Conservation (phyloP, 2,113 vertebrate species). For the Xiphorhynchus elegans region DNA sequence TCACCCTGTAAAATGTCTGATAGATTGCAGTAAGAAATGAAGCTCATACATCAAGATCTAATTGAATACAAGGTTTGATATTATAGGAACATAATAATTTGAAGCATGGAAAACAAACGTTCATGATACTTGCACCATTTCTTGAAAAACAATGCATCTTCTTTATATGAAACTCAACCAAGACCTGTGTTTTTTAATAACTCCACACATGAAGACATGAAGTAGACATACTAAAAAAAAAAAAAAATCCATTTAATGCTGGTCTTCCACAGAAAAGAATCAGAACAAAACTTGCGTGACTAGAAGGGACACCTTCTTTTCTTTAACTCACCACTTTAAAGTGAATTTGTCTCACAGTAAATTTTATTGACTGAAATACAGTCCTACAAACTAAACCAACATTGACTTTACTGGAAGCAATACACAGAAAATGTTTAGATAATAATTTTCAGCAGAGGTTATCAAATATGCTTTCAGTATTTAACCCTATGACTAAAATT, state of each 20-base stretch:
- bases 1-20: neutral
- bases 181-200: neutral
- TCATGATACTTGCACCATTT: neutral
- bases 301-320: neutral
- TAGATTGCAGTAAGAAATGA: slow-evolving; percentile 34
- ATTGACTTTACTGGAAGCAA: neutral
- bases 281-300: neutral
- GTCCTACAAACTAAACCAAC: neutral
- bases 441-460: neutral
- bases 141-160: neutral
- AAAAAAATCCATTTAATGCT: neutral
- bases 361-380: neutral
- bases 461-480: neutral
- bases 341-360: neutral
- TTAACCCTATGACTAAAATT: neutral
- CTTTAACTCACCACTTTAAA: neutral
- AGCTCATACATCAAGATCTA: slow-evolving; percentile 17
- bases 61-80: slow-evolving; percentile 18
- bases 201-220: neutral
- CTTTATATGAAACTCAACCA: neutral
- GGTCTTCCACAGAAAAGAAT: neutral
- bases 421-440: neutral
- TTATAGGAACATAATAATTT: neutral
- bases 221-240: neutral
- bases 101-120: neutral